These are phyloP conservation scores for Drosophila longiperda DNA, from an alignment of 2,888 invertebrate species.

Conservation along the genomic window DNA sequence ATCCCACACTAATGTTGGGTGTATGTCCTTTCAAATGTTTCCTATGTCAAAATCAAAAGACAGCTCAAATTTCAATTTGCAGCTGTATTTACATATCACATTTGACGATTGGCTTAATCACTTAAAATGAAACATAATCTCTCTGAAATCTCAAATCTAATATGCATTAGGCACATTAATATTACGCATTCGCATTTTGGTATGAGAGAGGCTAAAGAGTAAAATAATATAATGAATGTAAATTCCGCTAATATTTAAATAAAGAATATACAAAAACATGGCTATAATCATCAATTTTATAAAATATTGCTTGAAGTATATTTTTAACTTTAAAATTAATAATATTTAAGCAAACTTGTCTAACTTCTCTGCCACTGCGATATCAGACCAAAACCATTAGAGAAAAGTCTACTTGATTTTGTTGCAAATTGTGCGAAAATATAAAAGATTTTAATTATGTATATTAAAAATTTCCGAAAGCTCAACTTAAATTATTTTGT, in stretches of 20 bases:
- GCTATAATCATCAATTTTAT: neutral
- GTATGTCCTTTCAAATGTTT: neutral
- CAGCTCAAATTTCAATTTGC: conserved; percentile 41
- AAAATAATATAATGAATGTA: neutral
- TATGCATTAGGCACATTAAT: conserved; percentile 7
- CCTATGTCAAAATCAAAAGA: neutral
- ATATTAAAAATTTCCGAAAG: neutral
- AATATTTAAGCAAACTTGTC: neutral
- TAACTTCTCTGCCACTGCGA: neutral
- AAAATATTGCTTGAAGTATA: rapidly evolving
- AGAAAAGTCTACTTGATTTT: neutral
- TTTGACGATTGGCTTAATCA: conserved; percentile 46
- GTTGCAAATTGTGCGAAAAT: neutral
- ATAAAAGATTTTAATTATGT: neutral
- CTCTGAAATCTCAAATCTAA: conserved; percentile 1
- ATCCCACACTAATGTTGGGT: neutral
- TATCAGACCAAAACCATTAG: neutral
- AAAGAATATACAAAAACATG: neutral
- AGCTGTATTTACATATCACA: conserved; percentile 51
- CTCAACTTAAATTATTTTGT: neutral
- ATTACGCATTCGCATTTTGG: conserved; percentile 5
- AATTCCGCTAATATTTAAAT: neutral
- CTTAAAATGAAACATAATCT: conserved; percentile 69
- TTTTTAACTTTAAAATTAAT: neutral
- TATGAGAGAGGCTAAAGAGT: neutral